Evolutionary conservation across 2,113 vertebrate species (phyloP), one percentile per base, ranked within the genome.

Genomic region (Acanthochromis polyacanthus): DNA sequence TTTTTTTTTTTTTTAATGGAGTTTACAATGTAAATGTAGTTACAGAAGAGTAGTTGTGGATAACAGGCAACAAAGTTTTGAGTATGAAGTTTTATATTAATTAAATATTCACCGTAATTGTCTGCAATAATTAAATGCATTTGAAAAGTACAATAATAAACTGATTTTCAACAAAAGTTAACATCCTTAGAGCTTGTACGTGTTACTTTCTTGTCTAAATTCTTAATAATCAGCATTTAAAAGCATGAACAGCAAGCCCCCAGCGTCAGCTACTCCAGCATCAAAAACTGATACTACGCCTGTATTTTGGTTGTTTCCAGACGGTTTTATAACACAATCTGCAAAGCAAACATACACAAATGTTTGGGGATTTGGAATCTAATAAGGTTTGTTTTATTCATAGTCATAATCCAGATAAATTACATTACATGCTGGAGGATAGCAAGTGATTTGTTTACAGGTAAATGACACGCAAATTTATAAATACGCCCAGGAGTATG

Each of bases 351-450:
- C 32, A 36, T 40, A 19, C 15, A 14, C 40, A 60, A 46, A 45
- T 62, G 51, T 65, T 73, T 40, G 15, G 48, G 19, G 32, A 68
- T 63, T 61, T 48, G 14, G 11, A 66, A 38, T 67, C 43, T 46
- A 36, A 67, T 67, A 17, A 61, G 19, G 32, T 72, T 55, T 68
- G 66, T 50, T 67, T 80, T 68, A 80, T 61, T 72, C 32, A 45
- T 19, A 70, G 60, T 61, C 32, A 66, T 57, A 52, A 71, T 77
- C 43, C 36, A 53, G 45, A 52, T 64, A 64, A 72, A 72, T 57
- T 40, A 50, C 40, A 78, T 40, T 75, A 63, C 56, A 72, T 62
- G 52, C 28, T 12, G 6, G 36, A 57, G 19, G 57, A 67, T 48
- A 57, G n/a, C 19, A 51, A 57, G 15, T 36, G 4, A 16, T 62